Conservation (phyloP, 2,113 vertebrate species). For the Ceyx margarethae region DNA sequence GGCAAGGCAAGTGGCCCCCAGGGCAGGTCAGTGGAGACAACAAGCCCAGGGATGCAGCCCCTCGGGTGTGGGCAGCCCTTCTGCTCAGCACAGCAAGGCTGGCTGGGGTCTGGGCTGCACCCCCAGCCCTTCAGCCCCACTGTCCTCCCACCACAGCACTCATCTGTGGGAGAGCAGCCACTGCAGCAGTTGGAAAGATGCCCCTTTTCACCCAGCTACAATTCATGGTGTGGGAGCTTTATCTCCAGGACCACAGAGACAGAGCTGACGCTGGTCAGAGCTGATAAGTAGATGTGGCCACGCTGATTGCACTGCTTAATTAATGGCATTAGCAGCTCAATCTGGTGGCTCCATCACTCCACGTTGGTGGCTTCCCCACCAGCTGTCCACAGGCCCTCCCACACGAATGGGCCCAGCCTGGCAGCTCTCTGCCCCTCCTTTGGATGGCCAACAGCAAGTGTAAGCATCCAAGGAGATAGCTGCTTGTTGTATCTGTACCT, state of each 20-base stretch:
- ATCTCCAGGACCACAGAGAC: not conserved
- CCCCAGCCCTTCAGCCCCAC: fast-evolving
- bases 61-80: not conserved
- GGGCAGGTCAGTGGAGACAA: not conserved
- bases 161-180: fast-evolving
- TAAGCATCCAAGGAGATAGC: not conserved
- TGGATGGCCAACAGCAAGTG: not conserved
- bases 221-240: not conserved
- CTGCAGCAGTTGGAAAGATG: not conserved
- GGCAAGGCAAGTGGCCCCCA: not conserved
- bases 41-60: not conserved
- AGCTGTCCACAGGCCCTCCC: not conserved
- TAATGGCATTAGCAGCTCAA: not conserved
- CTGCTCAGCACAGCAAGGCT: not conserved
- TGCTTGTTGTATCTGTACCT: not conserved
- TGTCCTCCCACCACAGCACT: not conserved
- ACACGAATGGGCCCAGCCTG: not conserved
- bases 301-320: not conserved
- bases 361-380: not conserved
- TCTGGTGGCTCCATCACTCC: not conserved
- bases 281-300: not conserved
- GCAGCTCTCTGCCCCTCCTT: not conserved
- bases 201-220: not conserved
- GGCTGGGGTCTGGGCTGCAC: not conserved
- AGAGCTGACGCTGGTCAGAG: not conserved